Evolutionary conservation across 2,888 invertebrate species (phyloP), one percentile per base, ranked within the genome.

Genomic region (Anthophora plumipes): DNA sequence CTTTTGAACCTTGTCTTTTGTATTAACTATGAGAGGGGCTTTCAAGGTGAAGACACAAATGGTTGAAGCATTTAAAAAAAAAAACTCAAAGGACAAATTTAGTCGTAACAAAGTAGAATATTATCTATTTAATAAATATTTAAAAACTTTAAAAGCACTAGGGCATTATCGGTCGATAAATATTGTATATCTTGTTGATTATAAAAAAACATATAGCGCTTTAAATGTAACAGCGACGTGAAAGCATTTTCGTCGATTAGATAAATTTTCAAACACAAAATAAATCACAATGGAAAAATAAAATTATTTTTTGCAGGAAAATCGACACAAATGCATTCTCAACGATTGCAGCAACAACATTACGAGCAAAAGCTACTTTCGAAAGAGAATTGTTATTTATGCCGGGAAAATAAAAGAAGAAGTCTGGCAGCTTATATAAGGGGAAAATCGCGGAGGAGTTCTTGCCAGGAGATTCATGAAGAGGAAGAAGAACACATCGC

Each of bases 391-490:
- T 95, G 95, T 74, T 94, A 94, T 17, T 93, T 95, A 76, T 95
- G 95, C 89, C 94, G 94, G 79, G 94, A 95, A 84, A 94, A 93
- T 80, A 95, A 94, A 88, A 94, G 94, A 80, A 92, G 95, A 55
- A 94, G 94, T 4, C 89, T 95, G 5, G 94, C 94, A 2, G 93
- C 93, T 69, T 95, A 95, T 87, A 93, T 95, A 82, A 92, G 94
- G 64, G 94, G 93, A 78, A 94, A 94, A 75, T 93, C 94, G n/a
- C 93, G 93, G 25, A 93, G 93, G n/a, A 94, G 94, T 85, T 93
- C 94, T 78, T 93, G 94, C 85, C 93, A 94, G 69, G 94, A 94
- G 84, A 94, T 94, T 80, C 93, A 94, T 84, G 95, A 95, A 84
- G 94, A 94, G 75, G 94, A 94, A 61, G 85, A 79, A 48, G 86